Base-by-base conservation (phyloP, 2,113 vertebrate species). In the Rhipidura dahli region DNA sequence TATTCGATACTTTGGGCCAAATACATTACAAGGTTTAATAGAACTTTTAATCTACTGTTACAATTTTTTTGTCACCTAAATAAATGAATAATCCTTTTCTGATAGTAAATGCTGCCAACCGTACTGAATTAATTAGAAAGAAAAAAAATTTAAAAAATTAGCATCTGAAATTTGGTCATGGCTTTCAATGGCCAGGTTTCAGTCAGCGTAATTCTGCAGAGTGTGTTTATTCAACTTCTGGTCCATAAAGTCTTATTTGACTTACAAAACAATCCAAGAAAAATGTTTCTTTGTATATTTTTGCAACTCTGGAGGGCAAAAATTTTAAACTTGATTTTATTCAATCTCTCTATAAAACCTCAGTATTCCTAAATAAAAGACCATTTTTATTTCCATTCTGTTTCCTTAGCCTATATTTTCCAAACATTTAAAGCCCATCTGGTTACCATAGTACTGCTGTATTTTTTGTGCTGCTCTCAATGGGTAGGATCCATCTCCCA, bases 201-300 rank as follows among this genome's bases (percentile, higher is more conserved):
- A 87, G 88, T 95, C 84, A 89, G 78, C 0, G 3, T 88, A 95
- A 88, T 93, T 94, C 76, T 95, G 69, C 84, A 92, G 90, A 80
- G 63, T 73, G 40, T 95, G 84, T 96, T 96, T 97, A 87, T 95
- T 94, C 89, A 96, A 83, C 75, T 90, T 49, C 81, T 92, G 80
- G 73, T 83, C 89, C 78, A 93, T 96, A 95, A 96, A 95, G 59
- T 91, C 91, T 86, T 87, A 91, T 44, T 94, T 95, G 79, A 96
- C 94, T 96, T 96, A 91, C 65, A 91, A 94, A 97, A 95, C 63
- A 93, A 95, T 96, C 93, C 94, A 96, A 96, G 94, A 94, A 83
- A 96, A 96, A 97, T 94, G 93, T 89, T 97, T 93, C 94, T 87
- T 90, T 92, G 76, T 89, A 90, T 94, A 85, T 76, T 96, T 96